Evolutionary conservation across 2,797 vertebrate genomes (phyloP), one percentile per base, ranked within the genome.

Genomic region (Nothura maculosa): DNA sequence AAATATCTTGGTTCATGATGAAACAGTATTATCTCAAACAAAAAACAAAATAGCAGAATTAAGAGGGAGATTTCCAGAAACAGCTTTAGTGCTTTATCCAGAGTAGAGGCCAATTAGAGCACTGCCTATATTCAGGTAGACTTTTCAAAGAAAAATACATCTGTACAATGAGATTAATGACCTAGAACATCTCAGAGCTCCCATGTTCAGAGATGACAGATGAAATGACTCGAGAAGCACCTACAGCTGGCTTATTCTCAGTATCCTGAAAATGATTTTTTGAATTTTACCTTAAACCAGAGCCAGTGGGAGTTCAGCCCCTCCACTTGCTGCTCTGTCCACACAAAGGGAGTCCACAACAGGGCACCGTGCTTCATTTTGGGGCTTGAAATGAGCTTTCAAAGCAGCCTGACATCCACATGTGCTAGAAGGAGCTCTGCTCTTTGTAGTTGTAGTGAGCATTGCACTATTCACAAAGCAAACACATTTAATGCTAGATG

Each of bases 121-220:
- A 70, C 4, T 87, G 61, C 21, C 43, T 77, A 11, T 70, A 42
- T 82, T 75, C 30, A 63, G 47, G 34, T 88, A 17, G 24, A 24
- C 21, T 90, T 92, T 92, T 63, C 60, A 81, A 92, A 75, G 50
- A 60, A 76, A 93, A 89, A 58, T 70, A 40, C 4, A 30, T 48
- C 58, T 85, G 13, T 90, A 73, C 38, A 54, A 57, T 94, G 67
- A 95, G 63, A 76, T 92, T 85, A 85, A 81, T 40, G 28, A 15
- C 12, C 89, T 87, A 38, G 7, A 83, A 62, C 6, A 32, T 61
- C 83, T 83, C 63, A 85, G 80, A 81, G 27, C 38, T 75, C 54
- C n/a, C 24, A 19, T 63, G 42, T 85, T 78, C 75, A 75, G 73
- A 92, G 50, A 76, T 85, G 66, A 63, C 79, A 89, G 66, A 90